Percentiles rank a stretch among this genome's conserved stretches.
Evolutionary conservation across 2,797 vertebrate genomes (phyloP).

Genomic region (Megaceryle alcyon): DNA sequence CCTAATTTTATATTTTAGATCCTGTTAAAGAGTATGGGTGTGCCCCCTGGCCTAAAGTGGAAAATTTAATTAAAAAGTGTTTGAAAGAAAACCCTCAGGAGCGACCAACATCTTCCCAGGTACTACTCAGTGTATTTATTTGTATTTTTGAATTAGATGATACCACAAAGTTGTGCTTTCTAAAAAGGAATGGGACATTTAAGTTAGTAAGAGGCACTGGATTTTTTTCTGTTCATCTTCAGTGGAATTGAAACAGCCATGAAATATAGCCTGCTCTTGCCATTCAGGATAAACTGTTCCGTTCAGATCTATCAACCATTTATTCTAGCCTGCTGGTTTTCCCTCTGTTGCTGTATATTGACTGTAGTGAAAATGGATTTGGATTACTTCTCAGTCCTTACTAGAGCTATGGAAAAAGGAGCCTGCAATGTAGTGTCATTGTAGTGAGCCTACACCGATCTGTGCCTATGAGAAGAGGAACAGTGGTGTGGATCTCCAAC

Average conservation of each 20-base stretch:
- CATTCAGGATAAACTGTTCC: background rate
- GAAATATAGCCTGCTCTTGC: background rate
- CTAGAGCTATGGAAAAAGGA: background rate
- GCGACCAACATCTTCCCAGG: slow-evolving; percentile 92
- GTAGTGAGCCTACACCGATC: background rate
- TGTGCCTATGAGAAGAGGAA: background rate
- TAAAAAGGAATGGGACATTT: background rate
- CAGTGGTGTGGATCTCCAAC: background rate
- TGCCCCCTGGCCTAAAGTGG: slow-evolving; percentile 89
- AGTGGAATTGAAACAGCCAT: background rate
- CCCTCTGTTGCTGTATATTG: background rate
- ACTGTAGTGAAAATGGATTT: background rate
- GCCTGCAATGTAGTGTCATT: background rate
- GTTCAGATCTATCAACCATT: background rate
- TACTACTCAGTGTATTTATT: slow-evolving; percentile 41
- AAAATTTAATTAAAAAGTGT: slow-evolving; percentile 92
- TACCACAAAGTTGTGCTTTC: background rate
- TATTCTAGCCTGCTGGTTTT: background rate
- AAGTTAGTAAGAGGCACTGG: background rate
- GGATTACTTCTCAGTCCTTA: background rate
- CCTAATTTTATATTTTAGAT: slow-evolving; percentile 79
- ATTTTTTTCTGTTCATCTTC: background rate
- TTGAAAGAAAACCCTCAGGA: slow-evolving; percentile 90
- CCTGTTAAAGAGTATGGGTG: slow-evolving; percentile 93
- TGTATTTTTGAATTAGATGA: background rate